Evolutionary conservation across 1,140 invertebrate genomes (phyloP), one percentile per base, ranked within the genome.

Genomic region (Brachionus sp.): DNA sequence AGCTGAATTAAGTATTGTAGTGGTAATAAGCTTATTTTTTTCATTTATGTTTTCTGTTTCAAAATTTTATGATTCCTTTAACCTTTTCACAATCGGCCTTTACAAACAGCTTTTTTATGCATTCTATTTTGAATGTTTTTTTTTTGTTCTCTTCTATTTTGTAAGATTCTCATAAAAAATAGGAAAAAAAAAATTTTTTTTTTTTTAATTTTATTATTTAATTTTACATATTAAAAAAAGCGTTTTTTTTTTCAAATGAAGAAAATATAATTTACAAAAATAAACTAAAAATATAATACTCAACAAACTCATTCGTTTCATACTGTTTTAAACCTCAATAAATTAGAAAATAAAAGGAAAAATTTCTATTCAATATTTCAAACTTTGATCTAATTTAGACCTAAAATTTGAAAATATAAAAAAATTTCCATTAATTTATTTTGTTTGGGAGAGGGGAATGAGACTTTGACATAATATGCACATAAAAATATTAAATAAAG

Each of bases 301-400:
- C 25, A 64, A 25, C 29, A 66, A 66, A 66, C 3, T 66, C 62
- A 35, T 35, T 66, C 33, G 62, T 35, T 35, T 33, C 13, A 9
- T 35, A 35, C 29, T 23, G 16, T 23, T 53, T 46, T 53, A 19
- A 66, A 66, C 25, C 25, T 66, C 33, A 29, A 64, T 23, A 0
- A 16, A 25, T 23, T 64, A 29, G 7, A 25, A 23, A 64, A 10
- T 9, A 10, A 29, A 64, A 57, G 2, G 13, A 57, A 57, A 57
- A 23, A n/a, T 33, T 66, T 66, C 5, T 9, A 66, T 66, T 66
- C 5, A 7, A 7, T 10, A 13, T n/a, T 70, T 70, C 16, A 70
- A 70, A 70, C 37, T 70, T 70, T 70, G 66, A 70, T 70, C 66
- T 70, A 53, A 16, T 70, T 37, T 7, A 42, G 66, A 70, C 35